These are phyloP conservation scores for Bombus difficillimus DNA, from an alignment of 1,140 invertebrate species.

Conservation along the genomic window DNA sequence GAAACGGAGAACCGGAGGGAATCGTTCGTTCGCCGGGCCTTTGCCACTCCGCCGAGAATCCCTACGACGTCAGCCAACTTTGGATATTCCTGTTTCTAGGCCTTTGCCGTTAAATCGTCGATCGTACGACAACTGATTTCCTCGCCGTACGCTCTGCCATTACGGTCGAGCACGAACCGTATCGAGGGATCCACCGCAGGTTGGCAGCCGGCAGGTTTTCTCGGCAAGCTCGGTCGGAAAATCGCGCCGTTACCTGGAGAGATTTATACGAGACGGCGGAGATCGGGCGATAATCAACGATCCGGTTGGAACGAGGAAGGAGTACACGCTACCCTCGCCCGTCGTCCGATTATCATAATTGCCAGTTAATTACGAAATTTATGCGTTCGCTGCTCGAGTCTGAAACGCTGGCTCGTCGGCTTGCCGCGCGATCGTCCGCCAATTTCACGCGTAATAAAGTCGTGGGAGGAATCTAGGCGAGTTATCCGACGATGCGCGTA, in stretches of 20 bases:
- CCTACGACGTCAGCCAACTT: constrained; percentile 54
- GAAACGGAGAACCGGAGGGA: constrained; percentile 23
- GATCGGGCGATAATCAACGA: constrained; percentile 25
- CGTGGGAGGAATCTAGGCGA: constrained; percentile 35
- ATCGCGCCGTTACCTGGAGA: background rate
- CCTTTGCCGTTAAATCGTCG: constrained; percentile 63
- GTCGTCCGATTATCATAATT: constrained; percentile 51
- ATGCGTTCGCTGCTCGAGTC: background rate
- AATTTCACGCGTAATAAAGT: constrained; percentile 49
- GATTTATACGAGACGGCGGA: background rate
- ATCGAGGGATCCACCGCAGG: background rate
- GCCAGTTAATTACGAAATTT: constrained; percentile 48
- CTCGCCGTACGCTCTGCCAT: background rate
- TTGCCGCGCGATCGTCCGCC: background rate
- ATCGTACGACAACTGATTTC: constrained; percentile 55
- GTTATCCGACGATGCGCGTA: constrained; percentile 17
- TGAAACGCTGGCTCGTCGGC: background rate
- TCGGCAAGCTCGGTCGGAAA: background rate
- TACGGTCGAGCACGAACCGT: background rate
- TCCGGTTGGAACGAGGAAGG: constrained; percentile 38
- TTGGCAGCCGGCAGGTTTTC: background rate
- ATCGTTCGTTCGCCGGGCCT: constrained; percentile 17
- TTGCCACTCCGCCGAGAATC: constrained; percentile 36
- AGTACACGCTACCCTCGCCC: background rate
- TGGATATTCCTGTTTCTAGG: constrained; percentile 34